Evolutionary conservation across 2,797 vertebrate genomes (phyloP).

Genomic region (Ctenochaetus hawaiiensis): DNA sequence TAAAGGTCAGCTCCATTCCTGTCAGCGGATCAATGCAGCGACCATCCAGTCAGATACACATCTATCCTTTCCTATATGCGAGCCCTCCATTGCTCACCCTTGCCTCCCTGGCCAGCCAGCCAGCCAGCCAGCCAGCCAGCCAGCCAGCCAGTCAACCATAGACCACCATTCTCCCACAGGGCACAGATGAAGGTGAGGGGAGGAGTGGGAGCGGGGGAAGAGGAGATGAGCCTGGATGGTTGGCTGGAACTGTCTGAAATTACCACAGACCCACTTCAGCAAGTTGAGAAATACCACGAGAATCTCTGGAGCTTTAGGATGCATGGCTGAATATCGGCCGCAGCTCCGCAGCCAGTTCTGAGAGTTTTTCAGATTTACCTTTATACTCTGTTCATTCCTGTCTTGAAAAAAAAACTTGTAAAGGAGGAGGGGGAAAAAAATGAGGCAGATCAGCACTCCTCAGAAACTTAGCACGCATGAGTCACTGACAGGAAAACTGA

Average conservation of each 20-base stretch:
- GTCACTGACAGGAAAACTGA: slow-evolving; percentile 45
- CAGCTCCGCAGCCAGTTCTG: slow-evolving; percentile 13
- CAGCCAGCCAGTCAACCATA: slow-evolving; percentile 72
- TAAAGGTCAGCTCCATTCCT: slow-evolving; percentile 71
- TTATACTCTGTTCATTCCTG: slow-evolving; percentile 29
- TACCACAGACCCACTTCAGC: slow-evolving; percentile 63
- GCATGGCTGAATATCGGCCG: slow-evolving; percentile 37
- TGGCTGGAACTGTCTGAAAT: slow-evolving; percentile 70
- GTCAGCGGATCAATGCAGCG: slow-evolving; percentile 70
- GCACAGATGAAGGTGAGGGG: slow-evolving; percentile 16
- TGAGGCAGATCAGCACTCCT: slow-evolving; percentile 32
- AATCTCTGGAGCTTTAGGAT: slow-evolving; percentile 63
- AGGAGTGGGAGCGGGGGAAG: slow-evolving; percentile 52
- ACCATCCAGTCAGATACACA: slow-evolving; percentile 61
- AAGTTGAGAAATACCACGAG: slow-evolving; percentile 64
- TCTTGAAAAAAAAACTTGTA: slow-evolving; percentile 32
- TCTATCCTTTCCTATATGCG: slow-evolving; percentile 45
- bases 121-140: slow-evolving; percentile 74
- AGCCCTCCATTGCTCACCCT: slow-evolving; percentile 43
- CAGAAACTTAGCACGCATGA: slow-evolving; percentile 30
- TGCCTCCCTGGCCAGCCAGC: slow-evolving; percentile 57
- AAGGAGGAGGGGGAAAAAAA: background rate
- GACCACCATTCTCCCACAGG: slow-evolving; percentile 66
- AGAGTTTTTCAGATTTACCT: slow-evolving; percentile 23
- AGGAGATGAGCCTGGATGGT: slow-evolving; percentile 71